Base-by-base conservation (phyloP, 1,140 invertebrate species). In the Drosophila cardini region DNA sequence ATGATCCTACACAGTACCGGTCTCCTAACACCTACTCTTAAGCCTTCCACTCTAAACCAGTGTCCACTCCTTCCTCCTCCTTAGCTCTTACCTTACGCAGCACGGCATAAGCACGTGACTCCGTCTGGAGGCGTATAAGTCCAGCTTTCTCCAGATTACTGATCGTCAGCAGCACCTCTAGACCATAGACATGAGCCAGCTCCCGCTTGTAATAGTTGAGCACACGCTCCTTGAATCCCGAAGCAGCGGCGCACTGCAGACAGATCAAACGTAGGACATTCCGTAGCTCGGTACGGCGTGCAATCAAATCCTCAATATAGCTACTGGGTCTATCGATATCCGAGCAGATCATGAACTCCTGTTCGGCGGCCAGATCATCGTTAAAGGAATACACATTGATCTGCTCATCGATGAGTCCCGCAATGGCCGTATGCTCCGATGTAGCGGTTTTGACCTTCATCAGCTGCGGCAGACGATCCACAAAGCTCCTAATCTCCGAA, bases 401-500 rank as follows among this genome's bases (percentile, higher is more conserved):
- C 11, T 92, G 92, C 80, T 95, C 94, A 79, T 95, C 95, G 30
- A 95, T 94, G 62, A 94, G 94, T 72, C 95, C 94, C 0, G 94
- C 95, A 43, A 95, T 95, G 32, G 94, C 93, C 0, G 94, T 95
- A 67, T 95, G 95, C 36, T 94, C 96, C 10, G 96, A 95, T 9
- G 99, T 92, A 7, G 96, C 95, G 87, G 97, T 95, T 90, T 98
- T 98, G 30, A 96, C 95, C n/a, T 95, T 95, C 87, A 98, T 93
- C 93, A 99, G 95, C 74, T 97, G 95, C 1, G 97, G 98, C 64
- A 99, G 93, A 1, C 68, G 36, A 9, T 97, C 95, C 4, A 99
- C 98, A 93, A 99, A 98, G 78, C 96, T 95, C 92, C 98, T 98
- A 90, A 99, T 97, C 93, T 99, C 97, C 89, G 97, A 95, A 18